Conservation (phyloP, 2,888 invertebrate genomes). For the Agonopterix arenella region DNA sequence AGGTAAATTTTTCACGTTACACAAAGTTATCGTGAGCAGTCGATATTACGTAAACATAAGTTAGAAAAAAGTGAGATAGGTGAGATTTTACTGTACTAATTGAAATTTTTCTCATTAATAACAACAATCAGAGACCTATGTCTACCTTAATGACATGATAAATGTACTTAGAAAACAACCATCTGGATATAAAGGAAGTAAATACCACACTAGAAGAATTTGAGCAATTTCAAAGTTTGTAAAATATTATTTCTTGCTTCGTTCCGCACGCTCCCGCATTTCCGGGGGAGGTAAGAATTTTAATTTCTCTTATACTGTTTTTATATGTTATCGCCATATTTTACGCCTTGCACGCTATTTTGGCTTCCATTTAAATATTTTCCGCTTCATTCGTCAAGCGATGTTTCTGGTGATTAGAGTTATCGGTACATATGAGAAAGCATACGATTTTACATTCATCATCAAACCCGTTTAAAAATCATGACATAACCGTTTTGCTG, state of each 20-base stretch:
- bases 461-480: constrained; percentile 3
- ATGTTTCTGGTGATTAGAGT: constrained; percentile 60
- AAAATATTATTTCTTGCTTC: constrained; percentile 48
- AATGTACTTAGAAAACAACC: neutral
- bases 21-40: too few species aligned
- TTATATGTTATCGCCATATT: constrained; percentile 59
- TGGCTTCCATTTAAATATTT: constrained; percentile 73
- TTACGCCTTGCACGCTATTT: constrained; percentile 65
- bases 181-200: constrained; percentile 5
- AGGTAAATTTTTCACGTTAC: too few species aligned
- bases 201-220: constrained; percentile 24
- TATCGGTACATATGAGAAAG: constrained; percentile 44
- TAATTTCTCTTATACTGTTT: constrained; percentile 49
- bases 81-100: too few species aligned
- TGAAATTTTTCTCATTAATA: too few species aligned
- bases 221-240: constrained; percentile 42
- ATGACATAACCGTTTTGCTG: neutral
- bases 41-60: too few species aligned
- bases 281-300: constrained; percentile 55
- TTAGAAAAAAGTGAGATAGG: too few species aligned
- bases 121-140: too few species aligned
- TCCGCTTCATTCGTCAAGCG: constrained; percentile 69
- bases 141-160: too few species aligned
- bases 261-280: constrained; percentile 52
- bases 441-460: constrained; percentile 12